Conservation (phyloP, 92 coral and sea anemone genomes). For the Zoanthus gigantus region DNA sequence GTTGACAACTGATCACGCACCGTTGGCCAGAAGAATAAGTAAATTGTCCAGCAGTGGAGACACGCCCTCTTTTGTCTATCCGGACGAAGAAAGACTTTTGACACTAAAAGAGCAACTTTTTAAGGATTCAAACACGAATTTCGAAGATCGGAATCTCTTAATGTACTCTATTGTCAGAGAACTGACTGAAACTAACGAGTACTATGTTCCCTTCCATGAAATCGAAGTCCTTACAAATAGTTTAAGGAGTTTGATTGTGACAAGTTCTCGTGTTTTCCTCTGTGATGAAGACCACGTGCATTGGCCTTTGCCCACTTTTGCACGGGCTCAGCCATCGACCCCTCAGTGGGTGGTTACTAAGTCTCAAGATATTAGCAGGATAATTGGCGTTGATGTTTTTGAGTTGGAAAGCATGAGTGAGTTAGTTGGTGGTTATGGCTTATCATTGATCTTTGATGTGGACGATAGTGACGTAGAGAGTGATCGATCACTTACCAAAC, state of each 20-base stretch:
- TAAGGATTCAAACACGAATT: conserved; percentile 41
- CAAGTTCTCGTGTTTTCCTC: conserved; percentile 82
- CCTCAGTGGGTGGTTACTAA: conserved; percentile 99
- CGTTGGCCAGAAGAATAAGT: conserved; percentile 66
- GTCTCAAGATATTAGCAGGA: conserved; percentile 77
- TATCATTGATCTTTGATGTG: conserved; percentile 83
- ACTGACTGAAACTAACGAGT: conserved; percentile 64
- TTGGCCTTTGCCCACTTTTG: conserved; percentile 97
- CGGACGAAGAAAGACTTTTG: conserved; percentile 76
- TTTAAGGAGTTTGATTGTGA: conserved; percentile 90
- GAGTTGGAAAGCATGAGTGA: conserved; percentile 73
- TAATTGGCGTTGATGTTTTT: conserved; percentile 91
- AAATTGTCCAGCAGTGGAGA: conserved; percentile 60
- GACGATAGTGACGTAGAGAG: conserved; percentile 70
- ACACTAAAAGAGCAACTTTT: conserved; percentile 73
- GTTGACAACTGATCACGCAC: conserved; percentile 61
- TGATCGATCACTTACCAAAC: conserved; percentile 56
- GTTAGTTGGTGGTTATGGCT: conserved; percentile 82
- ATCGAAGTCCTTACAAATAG: conserved; percentile 79
- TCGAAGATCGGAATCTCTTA: conserved; percentile 70
- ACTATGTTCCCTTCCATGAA: conserved; percentile 55
- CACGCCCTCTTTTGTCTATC: conserved; percentile 71
- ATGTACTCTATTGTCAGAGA: conserved; percentile 95
- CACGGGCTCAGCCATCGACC: conserved; percentile 92
- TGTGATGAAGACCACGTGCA: conserved; percentile 99